Conservation (phyloP, 1,140 invertebrate genomes). For the Scylla paramamosain region DNA sequence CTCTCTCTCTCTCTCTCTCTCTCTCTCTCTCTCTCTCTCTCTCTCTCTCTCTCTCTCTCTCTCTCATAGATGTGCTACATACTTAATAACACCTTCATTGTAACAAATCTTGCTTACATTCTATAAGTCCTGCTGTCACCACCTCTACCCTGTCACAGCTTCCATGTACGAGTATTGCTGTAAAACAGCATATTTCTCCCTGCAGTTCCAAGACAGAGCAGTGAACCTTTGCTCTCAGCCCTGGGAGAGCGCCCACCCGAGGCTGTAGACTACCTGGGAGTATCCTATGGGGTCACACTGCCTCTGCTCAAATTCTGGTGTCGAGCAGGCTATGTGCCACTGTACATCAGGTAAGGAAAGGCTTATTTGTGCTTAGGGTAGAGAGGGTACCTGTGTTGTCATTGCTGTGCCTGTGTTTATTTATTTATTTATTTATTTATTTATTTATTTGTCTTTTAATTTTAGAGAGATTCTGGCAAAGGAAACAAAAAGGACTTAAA, state of each 20-base stretch:
- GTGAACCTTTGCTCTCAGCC: conserved; percentile 83
- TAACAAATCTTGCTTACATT: no score
- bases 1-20: no score
- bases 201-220: conserved; percentile 80
- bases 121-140: no score
- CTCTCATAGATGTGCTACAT: no score
- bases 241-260: conserved; percentile 93
- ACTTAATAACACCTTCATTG: no score
- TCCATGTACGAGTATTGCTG: not conserved
- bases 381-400: no score
- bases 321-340: conserved; percentile 88
- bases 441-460: not conserved
- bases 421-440: not conserved
- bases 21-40: no score
- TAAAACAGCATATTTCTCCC: not conserved
- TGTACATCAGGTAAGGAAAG: conserved; percentile 89
- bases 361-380: not conserved
- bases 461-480: not conserved
- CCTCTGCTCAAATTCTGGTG: conserved; percentile 97
- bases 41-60: not conserved
- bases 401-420: not conserved
- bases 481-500: no score
- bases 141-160: no score
- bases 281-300: conserved; percentile 94
- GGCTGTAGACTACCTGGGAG: conserved; percentile 95